Base-by-base conservation (phyloP, 2,888 invertebrate species). In the Microctonus aethiopoides region DNA sequence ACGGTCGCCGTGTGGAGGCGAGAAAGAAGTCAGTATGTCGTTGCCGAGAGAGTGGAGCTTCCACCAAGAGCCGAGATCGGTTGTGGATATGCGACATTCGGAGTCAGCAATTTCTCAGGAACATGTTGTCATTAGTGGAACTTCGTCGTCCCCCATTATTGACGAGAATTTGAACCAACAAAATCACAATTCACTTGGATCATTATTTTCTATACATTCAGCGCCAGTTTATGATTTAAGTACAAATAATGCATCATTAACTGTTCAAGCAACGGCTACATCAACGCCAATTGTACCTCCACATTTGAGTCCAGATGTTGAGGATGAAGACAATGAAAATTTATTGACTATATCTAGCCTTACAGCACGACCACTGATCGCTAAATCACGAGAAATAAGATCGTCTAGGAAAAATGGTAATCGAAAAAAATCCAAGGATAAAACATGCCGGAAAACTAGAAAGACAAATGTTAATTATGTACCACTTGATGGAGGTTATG, bases 401-500 rank as follows among this genome's bases (percentile, higher is more conserved):
- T 82, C 80, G 5, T 88, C 87, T 0, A 85, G 87, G 2, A 82
- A 85, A 0, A 29, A 64, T 20, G 24, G 20, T 57, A 13, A 39
- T 11, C 6, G 39, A 62, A n/a, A 77, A 71, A 54, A 77, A 71
- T 36, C 7, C 13, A 79, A 72, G 46, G 77, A 76, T 20, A 79
- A 74, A 60, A 68, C 52, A 77, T 76, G 62, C 57, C 68, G 75
- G 24, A 64, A 72, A 73, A 68, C 78, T 16, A 61, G 66, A 46
- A 68, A 68, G 4, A 80, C 75, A 26, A 81, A 83, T 70, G 75
- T 76, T 1, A 82, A 78, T 7, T 79, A 80, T 36, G 75, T 89
- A 68, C 90, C 92, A 0, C 89, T 92, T 0, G 93, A 93, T 79
- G 93, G 93, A 1, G 93, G 93, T 0, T 93, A 93, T 83, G 93